Conservation (phyloP, 2,113 vertebrate species). For the Cinclus mexicanus region DNA sequence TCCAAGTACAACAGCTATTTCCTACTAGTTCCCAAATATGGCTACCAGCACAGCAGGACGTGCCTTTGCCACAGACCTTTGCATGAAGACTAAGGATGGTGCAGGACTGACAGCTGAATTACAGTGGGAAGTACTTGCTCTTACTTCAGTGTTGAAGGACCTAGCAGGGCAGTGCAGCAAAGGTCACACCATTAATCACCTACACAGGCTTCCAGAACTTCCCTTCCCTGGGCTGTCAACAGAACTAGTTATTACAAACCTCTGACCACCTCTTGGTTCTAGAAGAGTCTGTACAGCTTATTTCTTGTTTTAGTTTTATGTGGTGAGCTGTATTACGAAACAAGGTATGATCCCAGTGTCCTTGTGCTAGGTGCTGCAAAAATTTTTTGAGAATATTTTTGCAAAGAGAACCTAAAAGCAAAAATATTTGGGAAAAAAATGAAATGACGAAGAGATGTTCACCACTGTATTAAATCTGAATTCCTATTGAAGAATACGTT, state of each 20-base stretch:
- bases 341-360: neutral
- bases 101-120: neutral
- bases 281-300: neutral
- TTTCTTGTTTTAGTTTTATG: neutral
- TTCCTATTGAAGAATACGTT: neutral
- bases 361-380: neutral
- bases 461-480: neutral
- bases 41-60: neutral
- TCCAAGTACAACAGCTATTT: neutral
- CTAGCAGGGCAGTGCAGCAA: rapidly evolving
- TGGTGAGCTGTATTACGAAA: neutral
- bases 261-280: neutral
- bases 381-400: neutral
- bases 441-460: neutral
- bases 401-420: neutral
- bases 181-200: neutral
- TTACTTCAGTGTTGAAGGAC: neutral
- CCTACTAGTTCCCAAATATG: neutral
- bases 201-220: neutral
- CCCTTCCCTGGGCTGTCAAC: neutral
- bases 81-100: neutral
- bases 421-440: neutral
- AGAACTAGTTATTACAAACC: neutral
- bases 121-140: neutral
- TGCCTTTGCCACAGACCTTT: neutral